phyloP scores from a whole-genome alignment of 53 echinoderm and acorn worm species.

The Echinarachnius parma region DNA sequence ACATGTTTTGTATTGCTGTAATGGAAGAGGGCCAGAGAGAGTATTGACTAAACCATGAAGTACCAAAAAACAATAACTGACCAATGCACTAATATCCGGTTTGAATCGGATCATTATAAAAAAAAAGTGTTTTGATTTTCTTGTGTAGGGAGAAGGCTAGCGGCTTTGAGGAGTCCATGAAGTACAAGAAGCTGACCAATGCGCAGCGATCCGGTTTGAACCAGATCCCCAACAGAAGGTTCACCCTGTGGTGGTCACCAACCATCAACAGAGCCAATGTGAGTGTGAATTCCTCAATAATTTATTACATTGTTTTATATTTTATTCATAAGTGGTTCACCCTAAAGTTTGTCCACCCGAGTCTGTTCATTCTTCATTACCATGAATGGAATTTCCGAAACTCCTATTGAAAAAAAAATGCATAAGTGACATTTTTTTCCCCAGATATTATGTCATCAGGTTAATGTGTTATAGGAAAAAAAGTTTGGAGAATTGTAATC shows the following conservation, averaged over 20 bases:
- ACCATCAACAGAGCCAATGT: constrained; percentile 99
- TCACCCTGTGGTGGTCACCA: constrained; percentile 99
- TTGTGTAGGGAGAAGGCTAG: constrained; percentile 93
- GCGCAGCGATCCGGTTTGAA: constrained; percentile 99
- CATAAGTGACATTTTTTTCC: no score
- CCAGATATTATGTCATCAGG: no score
- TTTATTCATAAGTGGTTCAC: no score
- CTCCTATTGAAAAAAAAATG: no score
- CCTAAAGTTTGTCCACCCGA: no score
- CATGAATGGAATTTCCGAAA: no score
- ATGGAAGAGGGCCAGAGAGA: constrained; percentile 78
- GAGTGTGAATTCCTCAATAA: constrained; percentile 17
- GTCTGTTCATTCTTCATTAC: no score
- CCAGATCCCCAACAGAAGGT: constrained; percentile 99
- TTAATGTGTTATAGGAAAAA: no score
- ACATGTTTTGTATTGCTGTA: not conserved
- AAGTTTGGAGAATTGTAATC: no score
- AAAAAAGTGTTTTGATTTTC: no score
- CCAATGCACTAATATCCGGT: constrained; percentile 74
- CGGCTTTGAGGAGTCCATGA: constrained; percentile 99
- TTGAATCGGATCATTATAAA: constrained; percentile 75
- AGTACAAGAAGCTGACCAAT: constrained; percentile 99
- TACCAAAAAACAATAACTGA: constrained; percentile 81
- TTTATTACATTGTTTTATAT: not conserved
- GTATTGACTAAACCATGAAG: constrained; percentile 79